Base-by-base conservation (phyloP, 1,140 invertebrate genomes). In the Plutomurus gul region DNA sequence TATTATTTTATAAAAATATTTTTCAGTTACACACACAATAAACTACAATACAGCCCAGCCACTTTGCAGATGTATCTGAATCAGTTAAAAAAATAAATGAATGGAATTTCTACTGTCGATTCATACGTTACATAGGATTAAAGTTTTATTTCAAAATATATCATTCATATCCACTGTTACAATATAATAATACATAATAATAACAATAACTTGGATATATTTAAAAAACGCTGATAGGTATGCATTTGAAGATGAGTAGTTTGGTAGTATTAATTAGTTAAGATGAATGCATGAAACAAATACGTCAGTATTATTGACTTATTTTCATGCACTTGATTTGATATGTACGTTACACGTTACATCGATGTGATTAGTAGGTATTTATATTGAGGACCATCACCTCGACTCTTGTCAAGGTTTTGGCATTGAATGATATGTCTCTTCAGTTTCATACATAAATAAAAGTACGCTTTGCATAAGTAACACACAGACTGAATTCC, bases 121-220 rank as follows among this genome's bases (percentile, higher is more conserved):
- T 43, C 11, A 73, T 73, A 49, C 49, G 37, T 76, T 76, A 49
- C 56, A 76, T 37, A 77, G 56, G 75, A 77, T 27, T 77, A 39
- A 65, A 65, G 20, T 77, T 77, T 77, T 77, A 65, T 77, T 77
- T 77, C 30, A 77, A 77, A 77, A 77, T 77, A 65, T 77, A 65
- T 77, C 56, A 18, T 65, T 65, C 56, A 65, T 65, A 25, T 65
- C 56, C 56, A 65, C 56, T 33, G 27, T 65, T 65, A 65, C 56
- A 65, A 65, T 65, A 65, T 30, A 65, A 65, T 65, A 65, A 65
- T 65, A 65, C 56, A 30, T 65, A 65, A 18, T 65, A 65, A 65
- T 65, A 65, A 65, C 56, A 65, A 30, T 30, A 65, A 65, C 56
- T 65, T 65, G 56, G 36, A 65, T 65, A 65, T 65, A 30, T 65